Base-by-base conservation (phyloP, 2,797 vertebrate genomes). In the Sebastolobus altivelis region DNA sequence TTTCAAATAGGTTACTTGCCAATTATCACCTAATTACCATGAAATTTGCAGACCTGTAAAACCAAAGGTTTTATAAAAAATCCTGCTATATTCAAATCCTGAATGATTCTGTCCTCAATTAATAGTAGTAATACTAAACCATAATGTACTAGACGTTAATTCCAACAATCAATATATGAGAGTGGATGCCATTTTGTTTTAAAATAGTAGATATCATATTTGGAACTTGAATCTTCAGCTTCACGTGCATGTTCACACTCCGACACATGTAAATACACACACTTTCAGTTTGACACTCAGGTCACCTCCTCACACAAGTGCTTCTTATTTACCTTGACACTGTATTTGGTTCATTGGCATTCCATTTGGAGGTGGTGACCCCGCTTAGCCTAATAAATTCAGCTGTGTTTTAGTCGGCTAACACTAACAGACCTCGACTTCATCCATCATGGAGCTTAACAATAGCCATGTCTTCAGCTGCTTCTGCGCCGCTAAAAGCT, bases 261-360 rank as follows among this genome's bases (percentile, higher is more conserved):
- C 8, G 3, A 13, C 14, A 60, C 60, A 29, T 43, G 35, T 35
- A 22, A 31, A 79, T 4, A 33, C 10, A 31, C 55, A 63, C 35
- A 14, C 25, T 37, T 66, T 38, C 13, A 65, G 77, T 66, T 72
- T 65, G 79, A 89, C 94, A 86, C 96, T 96, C 95, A 90, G 92
- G 95, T 96, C 96, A 94, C 95, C 92, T 93, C 90, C 92, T 96
- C 96, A 95, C 95, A 96, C 95, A 95, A 96, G 95, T 93, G 95
- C 95, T 96, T 95, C 95, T 96, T 97, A 96, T 97, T 96, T 97
- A 97, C 95, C 95, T 96, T 95, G 87, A 94, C 94, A 96, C 96
- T 82, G 95, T 96, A 93, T 94, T 95, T 95, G 95, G 94, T 95
- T 96, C 96, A 94, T 94, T 97, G 96, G 96, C 94, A 94, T 96